A percentile compares a stretch with the other conserved stretches of the same genome.
These are phyloP conservation scores for Ips nitidus DNA, from an alignment of 1,140 invertebrate species.

Conservation along the genomic window DNA sequence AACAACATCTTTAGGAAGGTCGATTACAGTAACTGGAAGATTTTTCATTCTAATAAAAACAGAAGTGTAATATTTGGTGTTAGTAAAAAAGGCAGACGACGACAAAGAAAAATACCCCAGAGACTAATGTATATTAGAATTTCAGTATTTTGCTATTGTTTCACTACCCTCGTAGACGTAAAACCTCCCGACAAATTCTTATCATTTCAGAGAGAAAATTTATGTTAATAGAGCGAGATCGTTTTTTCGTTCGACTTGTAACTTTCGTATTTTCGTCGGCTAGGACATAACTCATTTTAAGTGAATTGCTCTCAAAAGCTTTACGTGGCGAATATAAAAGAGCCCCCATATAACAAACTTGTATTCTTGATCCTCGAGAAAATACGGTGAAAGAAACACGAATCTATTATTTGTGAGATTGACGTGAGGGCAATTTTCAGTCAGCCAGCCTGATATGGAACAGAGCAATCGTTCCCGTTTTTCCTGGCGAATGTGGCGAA, in stretches of 20 bases:
- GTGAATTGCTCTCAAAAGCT: conserved; percentile 17
- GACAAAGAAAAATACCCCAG: too few relatives aligned
- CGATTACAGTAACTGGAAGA: too few relatives aligned
- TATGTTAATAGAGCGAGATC: too few relatives aligned
- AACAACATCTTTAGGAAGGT: too few relatives aligned
- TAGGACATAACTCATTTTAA: conserved; percentile 20
- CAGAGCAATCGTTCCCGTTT: conserved; percentile 7
- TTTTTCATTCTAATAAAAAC: too few relatives aligned
- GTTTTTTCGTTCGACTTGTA: neutral
- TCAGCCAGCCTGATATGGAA: conserved; percentile 13
- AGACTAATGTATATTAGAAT: too few relatives aligned
- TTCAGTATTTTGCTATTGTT: too few relatives aligned
- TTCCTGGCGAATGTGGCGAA: neutral
- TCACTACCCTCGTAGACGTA: too few relatives aligned
- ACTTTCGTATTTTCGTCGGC: neutral
- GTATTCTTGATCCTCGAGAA: conserved; percentile 20
- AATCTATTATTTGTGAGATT: conserved; percentile 20
- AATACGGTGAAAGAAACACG: conserved; percentile 20
- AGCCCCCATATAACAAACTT: conserved; percentile 21
- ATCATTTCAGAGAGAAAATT: too few relatives aligned
- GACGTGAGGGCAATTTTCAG: conserved; percentile 19
- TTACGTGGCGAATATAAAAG: conserved; percentile 18
- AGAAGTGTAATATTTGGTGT: too few relatives aligned
- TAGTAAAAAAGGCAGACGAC: too few relatives aligned
- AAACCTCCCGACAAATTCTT: too few relatives aligned